Evolutionary conservation across 1,140 invertebrate species (phyloP), one percentile per base, ranked within the genome.

Genomic region (Drosophila grimshawi): DNA sequence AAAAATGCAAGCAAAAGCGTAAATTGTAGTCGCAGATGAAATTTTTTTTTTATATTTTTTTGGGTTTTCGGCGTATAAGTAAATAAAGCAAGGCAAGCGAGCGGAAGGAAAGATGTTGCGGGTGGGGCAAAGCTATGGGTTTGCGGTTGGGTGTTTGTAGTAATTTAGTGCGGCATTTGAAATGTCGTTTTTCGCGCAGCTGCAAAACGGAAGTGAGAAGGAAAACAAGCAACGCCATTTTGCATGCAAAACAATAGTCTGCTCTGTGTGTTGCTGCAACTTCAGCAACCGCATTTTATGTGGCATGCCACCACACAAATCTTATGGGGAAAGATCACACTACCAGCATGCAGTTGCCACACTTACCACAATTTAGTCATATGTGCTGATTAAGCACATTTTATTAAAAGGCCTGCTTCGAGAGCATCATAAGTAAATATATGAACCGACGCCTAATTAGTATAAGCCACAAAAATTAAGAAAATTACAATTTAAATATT

Each of bases 141-240:
- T 63, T 64, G 48, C 8, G 41, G 61, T 55, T 80, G 75, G 65
- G 73, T 74, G 69, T 77, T 74, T 72, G 1, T 70, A 70, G 80
- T 74, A 74, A 85, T 80, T 85, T 85, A 85, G 81, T 82, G 76
- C 62, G 73, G 65, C 81, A 77, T 82, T 82, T 80, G 56, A 80
- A 85, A 67, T 73, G 76, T 74, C 72, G 65, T 51, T 78, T 64
- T 73, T 71, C 64, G 52, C 37, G 78, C 6, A 29, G 30, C 37
- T 52, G 39, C 10, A 65, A 41, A 4, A 29, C 29, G 11, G 10
- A 33, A 66, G 29, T 51, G 39, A 19, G 41, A 4, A 37, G 49
- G 11, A 32, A 52, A 60, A 55, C 10, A 63, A 52, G 66, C 53
- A 75, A 52, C 65, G 49, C 39, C 30, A 64, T 74, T 66, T 45